Evolutionary conservation across 2,113 vertebrate genomes (phyloP), one percentile per base, ranked within the genome.

Genomic region (Phylloscopus trochilus): DNA sequence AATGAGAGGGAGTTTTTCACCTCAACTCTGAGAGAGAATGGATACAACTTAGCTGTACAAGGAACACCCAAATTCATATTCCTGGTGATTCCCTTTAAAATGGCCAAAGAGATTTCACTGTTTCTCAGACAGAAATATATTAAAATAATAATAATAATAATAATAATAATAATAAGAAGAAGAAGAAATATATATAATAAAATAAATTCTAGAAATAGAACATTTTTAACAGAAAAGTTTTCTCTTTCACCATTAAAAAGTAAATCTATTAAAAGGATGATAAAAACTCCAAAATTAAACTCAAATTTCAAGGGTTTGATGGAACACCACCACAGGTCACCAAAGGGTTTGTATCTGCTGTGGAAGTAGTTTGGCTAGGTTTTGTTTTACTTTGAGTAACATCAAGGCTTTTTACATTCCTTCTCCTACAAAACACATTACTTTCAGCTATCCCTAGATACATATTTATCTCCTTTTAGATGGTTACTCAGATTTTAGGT

Each of bases 11-110:
- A 3, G 13, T 37, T 83, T 35, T 47, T 62, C 31, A 35, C 19
- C 39, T 87, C 1, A 1, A 0, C 7, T 30, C 23, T 67, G 33
- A 27, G 39, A 46, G 7, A 69, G 2, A 11, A 18, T 52, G 31
- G 12, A 17, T 43, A 27, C 2, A 41, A 56, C 11, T 81, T 2
- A 3, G 4, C 10, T 2, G 0, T 37, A 56, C 11, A 73, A 72
- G 13, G 11, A 52, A 17, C n/a, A 66, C 7, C 17, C 24, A 83
- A 68, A 69, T 20, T 60, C 46, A 23, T 26, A 35, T 10, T 13
- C 4, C 2, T 0, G 1, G 12, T 21, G 31, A 44, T 41, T 87
- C 16, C 19, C 24, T 78, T 70, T 77, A 56, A 93, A 89, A 35
- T 6, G 30, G 14, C 23, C 23, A 35, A 82, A 88, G 11, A 1